These are phyloP conservation scores for Pyxicephalus adspersus DNA, from an alignment of 2,113 vertebrate species.

Conservation along the genomic window DNA sequence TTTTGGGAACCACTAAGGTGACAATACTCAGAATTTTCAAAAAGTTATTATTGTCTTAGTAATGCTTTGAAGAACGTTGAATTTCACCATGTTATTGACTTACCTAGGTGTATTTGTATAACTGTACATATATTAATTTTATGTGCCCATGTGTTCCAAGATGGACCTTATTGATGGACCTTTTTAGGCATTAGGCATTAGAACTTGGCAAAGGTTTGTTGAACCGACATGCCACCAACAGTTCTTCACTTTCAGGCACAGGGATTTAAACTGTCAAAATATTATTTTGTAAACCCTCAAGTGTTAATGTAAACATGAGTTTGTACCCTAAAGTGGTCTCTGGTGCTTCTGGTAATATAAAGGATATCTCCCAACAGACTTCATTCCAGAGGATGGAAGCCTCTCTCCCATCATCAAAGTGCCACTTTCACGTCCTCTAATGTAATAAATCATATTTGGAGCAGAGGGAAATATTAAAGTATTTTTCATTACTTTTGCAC, in stretches of 20 bases:
- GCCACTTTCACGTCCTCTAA: slow-evolving; percentile 45
- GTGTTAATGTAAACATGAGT: slow-evolving; percentile 33
- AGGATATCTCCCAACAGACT: slow-evolving; percentile 36
- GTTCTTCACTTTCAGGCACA: slow-evolving; percentile 31
- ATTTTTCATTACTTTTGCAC: slow-evolving; percentile 42
- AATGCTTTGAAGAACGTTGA: no score
- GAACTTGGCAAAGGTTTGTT: slow-evolving; percentile 18
- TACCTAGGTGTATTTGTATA: not conserved
- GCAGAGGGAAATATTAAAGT: slow-evolving; percentile 38
- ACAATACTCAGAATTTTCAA: no score
- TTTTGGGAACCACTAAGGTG: no score
- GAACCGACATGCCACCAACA: slow-evolving; percentile 1
- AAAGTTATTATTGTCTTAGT: no score
- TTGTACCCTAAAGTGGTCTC: slow-evolving; percentile 41
- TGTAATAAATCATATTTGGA: slow-evolving; percentile 48
- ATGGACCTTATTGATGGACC: not conserved
- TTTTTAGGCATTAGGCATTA: not conserved
- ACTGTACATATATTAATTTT: not conserved
- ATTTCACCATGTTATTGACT: not conserved
- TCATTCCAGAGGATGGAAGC: slow-evolving; percentile 17
- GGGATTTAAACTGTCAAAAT: slow-evolving; percentile 54
- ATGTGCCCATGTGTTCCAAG: not conserved
- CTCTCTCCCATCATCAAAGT: slow-evolving; percentile 31
- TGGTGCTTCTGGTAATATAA: slow-evolving; percentile 25
- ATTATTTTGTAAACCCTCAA: slow-evolving; percentile 46